Evolutionary conservation across 2,797 vertebrate species (phyloP).

Genomic region (Sebastes iracundus): DNA sequence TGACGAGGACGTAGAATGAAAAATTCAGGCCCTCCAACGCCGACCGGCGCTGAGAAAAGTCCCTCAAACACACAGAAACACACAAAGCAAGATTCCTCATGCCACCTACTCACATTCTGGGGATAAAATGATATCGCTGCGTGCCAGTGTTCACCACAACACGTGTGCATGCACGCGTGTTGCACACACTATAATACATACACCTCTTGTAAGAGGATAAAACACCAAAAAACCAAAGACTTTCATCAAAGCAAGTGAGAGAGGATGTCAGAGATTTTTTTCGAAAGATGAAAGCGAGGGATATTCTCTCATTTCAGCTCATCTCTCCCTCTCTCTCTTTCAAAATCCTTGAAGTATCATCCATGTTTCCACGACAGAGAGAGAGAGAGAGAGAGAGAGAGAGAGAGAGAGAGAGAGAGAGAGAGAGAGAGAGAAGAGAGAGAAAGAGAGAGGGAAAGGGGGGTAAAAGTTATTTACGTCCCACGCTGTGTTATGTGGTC

Average conservation of each 20-base stretch:
- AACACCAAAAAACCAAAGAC: conserved; percentile 75
- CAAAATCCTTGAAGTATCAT: conserved; percentile 81
- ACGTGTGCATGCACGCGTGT: not conserved
- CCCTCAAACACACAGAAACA: not conserved
- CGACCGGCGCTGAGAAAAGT: conserved; percentile 14
- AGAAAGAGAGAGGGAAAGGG: not conserved
- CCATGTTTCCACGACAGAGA: conserved; percentile 54
- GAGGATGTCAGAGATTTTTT: conserved; percentile 76
- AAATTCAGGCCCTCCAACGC: conserved; percentile 35
- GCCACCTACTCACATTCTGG: conserved; percentile 55
- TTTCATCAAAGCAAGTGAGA: conserved; percentile 79
- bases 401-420: not conserved
- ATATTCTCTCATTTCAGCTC: conserved; percentile 79
- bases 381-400: not conserved
- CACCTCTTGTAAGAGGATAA: conserved; percentile 81
- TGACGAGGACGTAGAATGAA: conserved; percentile 32
- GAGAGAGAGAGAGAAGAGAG: not conserved
- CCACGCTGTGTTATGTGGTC: conserved; percentile 75
- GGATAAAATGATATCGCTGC: conserved; percentile 38
- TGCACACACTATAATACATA: conserved; percentile 50
- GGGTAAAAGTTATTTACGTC: conserved; percentile 78
- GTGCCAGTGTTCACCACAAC: conserved; percentile 36
- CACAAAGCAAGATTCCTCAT: conserved; percentile 42
- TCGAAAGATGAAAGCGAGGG: conserved; percentile 78
- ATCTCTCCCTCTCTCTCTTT: conserved; percentile 52